These are phyloP conservation scores for Pocillopora damicornis DNA, from an alignment of 64 coral and sea anemone genomes.

Conservation along the genomic window DNA sequence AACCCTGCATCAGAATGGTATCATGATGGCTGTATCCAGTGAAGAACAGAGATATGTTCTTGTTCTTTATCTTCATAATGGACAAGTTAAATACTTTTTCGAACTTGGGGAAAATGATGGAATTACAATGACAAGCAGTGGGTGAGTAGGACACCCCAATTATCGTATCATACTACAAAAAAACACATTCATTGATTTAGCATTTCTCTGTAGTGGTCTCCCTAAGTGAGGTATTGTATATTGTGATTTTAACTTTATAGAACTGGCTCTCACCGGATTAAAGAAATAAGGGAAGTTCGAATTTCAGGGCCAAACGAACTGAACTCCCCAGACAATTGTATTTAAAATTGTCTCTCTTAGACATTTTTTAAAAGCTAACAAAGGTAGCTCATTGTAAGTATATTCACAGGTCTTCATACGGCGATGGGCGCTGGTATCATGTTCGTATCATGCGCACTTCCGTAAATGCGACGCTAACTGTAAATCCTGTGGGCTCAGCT, in stretches of 20 bases:
- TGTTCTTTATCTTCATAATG: slow-evolving; percentile 43
- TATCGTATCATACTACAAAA: background rate
- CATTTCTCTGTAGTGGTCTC: too few relatives aligned
- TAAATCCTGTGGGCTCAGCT: slow-evolving; percentile 41
- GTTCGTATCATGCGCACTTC: slow-evolving; percentile 4
- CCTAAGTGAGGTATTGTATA: too few relatives aligned
- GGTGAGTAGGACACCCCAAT: background rate
- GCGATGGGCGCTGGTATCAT: slow-evolving; percentile 68
- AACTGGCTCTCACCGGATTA: too few relatives aligned
- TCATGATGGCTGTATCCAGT: slow-evolving; percentile 57
- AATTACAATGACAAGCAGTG: slow-evolving; percentile 15
- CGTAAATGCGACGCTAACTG: slow-evolving; percentile 42
- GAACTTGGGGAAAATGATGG: slow-evolving; percentile 11
- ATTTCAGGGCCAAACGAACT: too few relatives aligned
- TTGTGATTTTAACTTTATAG: too few relatives aligned
- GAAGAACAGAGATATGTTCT: slow-evolving; percentile 22
- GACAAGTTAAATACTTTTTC: slow-evolving; percentile 45
- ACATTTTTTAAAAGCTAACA: too few relatives aligned
- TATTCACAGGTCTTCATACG: slow-evolving; percentile 46
- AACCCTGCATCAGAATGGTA: slow-evolving; percentile 55
- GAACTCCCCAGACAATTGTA: too few relatives aligned
- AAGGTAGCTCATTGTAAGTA: background rate
- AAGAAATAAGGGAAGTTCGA: too few relatives aligned
- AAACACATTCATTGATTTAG: background rate
- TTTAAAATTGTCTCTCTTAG: too few relatives aligned